A percentile compares a stretch with the other conserved stretches of the same genome.
phyloP scores from a whole-genome alignment of 1,140 invertebrate genomes.

The Gryon sp. region DNA sequence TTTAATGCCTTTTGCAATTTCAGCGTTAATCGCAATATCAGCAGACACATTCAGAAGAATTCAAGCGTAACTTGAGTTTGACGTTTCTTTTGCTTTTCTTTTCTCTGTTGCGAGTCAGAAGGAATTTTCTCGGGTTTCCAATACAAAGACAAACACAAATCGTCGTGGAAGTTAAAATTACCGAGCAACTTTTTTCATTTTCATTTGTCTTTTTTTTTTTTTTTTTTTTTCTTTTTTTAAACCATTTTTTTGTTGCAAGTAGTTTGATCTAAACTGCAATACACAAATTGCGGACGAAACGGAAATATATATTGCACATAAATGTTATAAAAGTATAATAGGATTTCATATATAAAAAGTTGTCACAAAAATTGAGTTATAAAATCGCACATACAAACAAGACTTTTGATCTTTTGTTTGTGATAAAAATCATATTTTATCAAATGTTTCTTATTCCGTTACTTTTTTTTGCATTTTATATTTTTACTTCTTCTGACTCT shows the following conservation, averaged over 20 bases:
- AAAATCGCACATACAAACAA: conserved; percentile 13
- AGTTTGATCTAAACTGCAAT: neutral
- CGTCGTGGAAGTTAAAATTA: conserved; percentile 25
- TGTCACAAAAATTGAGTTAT: conserved; percentile 7
- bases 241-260: neutral
- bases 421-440: conserved; percentile 16
- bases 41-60: conserved; percentile 61
- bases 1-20: too few species aligned
- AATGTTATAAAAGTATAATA: conserved; percentile 23
- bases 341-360: conserved; percentile 25
- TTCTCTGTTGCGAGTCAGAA: conserved; percentile 24
- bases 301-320: neutral
- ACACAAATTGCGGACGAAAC: neutral
- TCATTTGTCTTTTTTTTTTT: neutral
- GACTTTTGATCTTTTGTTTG: conserved; percentile 7
- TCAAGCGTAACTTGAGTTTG: conserved; percentile 50
- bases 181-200: conserved; percentile 53
- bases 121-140: conserved; percentile 20
- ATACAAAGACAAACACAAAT: conserved; percentile 18
- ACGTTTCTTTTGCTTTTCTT: conserved; percentile 4
- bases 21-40: too few species aligned
- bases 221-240: neutral
- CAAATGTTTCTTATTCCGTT: too few species aligned
- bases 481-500: conserved; percentile 18
- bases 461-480: too few species aligned